These are phyloP conservation scores for Meiosimyza decipiens DNA, from an alignment of 2,888 invertebrate species.

Conservation along the genomic window DNA sequence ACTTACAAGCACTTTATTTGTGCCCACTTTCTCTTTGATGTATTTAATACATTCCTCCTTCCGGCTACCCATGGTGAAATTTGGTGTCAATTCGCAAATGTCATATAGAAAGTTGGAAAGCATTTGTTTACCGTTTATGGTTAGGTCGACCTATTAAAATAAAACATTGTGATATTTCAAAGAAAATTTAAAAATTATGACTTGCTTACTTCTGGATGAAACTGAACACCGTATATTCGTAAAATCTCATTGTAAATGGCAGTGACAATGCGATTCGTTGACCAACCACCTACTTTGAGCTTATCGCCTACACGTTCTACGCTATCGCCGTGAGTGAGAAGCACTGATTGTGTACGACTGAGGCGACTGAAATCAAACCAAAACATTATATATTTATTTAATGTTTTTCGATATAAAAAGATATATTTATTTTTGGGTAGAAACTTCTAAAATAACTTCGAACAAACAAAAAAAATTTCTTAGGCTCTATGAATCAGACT, in stretches of 20 bases:
- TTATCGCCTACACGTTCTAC: constrained; percentile 90
- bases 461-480: constrained; percentile 9
- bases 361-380: constrained; percentile 75
- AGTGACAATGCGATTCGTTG: constrained; percentile 81
- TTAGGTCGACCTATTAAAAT: constrained; percentile 82
- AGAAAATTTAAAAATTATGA: background rate
- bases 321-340: constrained; percentile 98
- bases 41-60: constrained; percentile 92
- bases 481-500: too few relatives aligned
- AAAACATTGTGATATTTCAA: constrained; percentile 15
- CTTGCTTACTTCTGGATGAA: constrained; percentile 91
- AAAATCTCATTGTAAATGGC: constrained; percentile 92
- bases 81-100: constrained; percentile 86
- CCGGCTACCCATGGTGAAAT: constrained; percentile 88
- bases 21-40: constrained; percentile 89
- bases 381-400: background rate
- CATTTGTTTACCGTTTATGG: constrained; percentile 90
- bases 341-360: constrained; percentile 86
- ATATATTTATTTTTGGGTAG: background rate
- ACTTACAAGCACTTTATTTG: constrained; percentile 91
- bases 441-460: too few relatives aligned
- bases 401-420: background rate
- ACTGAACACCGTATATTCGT: constrained; percentile 95
- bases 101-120: constrained; percentile 94
- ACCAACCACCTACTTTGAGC: constrained; percentile 88